Evolutionary conservation across 1,140 invertebrate species (phyloP).

Genomic region (Neuroterus valhalla): DNA sequence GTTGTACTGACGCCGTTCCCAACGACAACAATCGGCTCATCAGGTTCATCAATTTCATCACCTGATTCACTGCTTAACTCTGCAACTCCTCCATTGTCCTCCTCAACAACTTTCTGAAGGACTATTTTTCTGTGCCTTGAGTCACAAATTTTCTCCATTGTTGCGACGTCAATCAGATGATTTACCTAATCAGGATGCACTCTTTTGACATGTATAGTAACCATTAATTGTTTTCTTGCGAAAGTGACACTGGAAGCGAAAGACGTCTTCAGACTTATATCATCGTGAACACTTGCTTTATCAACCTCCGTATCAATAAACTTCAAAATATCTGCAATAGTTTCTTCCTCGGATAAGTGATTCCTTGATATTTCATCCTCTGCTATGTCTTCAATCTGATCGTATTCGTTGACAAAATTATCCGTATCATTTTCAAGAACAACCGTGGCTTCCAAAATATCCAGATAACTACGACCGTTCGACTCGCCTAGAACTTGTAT

Average conservation of each 20-base stretch:
- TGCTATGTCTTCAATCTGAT: neutral
- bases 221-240: slow-evolving; percentile 50
- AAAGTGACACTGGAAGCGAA: slow-evolving; percentile 68
- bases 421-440: neutral
- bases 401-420: neutral
- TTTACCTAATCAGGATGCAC: slow-evolving; percentile 32
- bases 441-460: neutral
- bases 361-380: neutral
- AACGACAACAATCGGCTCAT: neutral
- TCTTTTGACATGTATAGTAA: slow-evolving; percentile 51
- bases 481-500: neutral
- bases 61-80: neutral
- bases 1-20: neutral
- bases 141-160: neutral
- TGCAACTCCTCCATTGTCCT: neutral
- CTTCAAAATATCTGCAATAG: neutral
- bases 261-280: neutral
- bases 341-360: neutral
- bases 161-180: slow-evolving; percentile 7
- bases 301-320: neutral
- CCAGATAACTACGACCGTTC: neutral
- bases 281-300: neutral
- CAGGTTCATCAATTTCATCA: neutral
- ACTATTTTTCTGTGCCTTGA: neutral
- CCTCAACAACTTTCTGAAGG: neutral